Evolutionary conservation across 2,113 vertebrate genomes (phyloP).

Genomic region (Pluvialis apricaria): DNA sequence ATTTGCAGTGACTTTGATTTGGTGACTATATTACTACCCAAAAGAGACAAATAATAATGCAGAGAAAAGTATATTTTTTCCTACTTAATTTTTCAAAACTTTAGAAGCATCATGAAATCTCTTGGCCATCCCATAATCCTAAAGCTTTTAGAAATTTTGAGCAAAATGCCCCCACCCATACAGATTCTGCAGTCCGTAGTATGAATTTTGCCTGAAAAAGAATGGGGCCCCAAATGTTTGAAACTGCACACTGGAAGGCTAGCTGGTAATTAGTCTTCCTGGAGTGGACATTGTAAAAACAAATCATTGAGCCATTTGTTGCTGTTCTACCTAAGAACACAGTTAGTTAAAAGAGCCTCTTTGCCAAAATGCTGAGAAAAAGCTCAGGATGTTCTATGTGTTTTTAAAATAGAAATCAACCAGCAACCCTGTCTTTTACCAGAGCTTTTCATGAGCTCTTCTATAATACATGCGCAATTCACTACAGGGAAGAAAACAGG

Average conservation of each 20-base stretch:
- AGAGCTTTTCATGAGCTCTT: neutral
- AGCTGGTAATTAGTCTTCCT: constrained; percentile 53
- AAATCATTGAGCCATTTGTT: constrained; percentile 48
- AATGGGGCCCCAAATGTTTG: constrained; percentile 46
- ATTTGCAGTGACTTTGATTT: neutral
- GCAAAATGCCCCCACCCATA: neutral
- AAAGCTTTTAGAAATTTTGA: neutral
- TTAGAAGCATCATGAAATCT: neutral
- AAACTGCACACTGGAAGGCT: neutral
- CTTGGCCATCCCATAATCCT: neutral
- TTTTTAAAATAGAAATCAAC: neutral
- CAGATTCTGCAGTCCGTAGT: neutral
- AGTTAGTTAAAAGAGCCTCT: neutral
- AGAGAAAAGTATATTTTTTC: neutral
- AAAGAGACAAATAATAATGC: neutral
- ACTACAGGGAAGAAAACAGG: neutral
- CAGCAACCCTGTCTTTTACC: neutral
- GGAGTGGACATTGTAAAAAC: constrained; percentile 52
- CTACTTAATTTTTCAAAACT: neutral
- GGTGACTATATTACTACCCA: neutral
- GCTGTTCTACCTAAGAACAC: constrained; percentile 30
- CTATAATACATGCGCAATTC: neutral
- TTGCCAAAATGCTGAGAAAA: constrained; percentile 20
- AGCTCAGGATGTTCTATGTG: neutral
- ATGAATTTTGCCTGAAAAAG: constrained; percentile 24